Percentiles rank a stretch among this genome's conserved stretches.
Evolutionary conservation across 2,113 vertebrate species (phyloP).

Genomic region (Orthonyx spaldingii): DNA sequence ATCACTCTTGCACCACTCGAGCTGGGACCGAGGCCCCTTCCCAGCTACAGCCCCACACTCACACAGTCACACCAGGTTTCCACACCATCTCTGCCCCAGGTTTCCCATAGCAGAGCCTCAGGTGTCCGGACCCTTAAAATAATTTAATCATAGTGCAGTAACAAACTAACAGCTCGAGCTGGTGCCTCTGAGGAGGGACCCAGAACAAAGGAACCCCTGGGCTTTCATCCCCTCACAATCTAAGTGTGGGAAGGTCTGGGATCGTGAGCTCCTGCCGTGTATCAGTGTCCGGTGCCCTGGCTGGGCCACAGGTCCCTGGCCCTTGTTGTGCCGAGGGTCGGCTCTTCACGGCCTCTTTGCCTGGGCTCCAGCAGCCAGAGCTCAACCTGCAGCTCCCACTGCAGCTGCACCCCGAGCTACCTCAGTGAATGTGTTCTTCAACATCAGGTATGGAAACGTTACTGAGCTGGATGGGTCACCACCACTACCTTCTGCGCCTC

Average conservation of each 20-base stretch:
- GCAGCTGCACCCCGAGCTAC: not conserved
- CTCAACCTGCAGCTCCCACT: not conserved
- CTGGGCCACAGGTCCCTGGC: no score
- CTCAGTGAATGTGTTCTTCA: rapidly evolving
- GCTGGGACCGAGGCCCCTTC: not conserved
- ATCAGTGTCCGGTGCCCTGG: no score
- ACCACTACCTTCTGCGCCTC: no score
- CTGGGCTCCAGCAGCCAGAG: not conserved
- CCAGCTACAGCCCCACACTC: not conserved
- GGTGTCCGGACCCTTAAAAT: rapidly evolving
- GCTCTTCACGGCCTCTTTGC: not conserved
- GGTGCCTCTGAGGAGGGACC: not conserved
- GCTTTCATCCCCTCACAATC: not conserved
- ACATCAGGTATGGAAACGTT: not conserved
- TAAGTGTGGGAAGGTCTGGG: no score
- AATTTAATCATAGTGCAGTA: no score
- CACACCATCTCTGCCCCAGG: not conserved
- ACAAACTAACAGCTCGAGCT: not conserved
- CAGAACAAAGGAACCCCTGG: not conserved
- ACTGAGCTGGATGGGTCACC: not conserved
- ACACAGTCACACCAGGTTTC: not conserved
- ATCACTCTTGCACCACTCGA: not conserved
- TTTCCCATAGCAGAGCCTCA: not conserved
- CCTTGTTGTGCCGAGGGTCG: no score
- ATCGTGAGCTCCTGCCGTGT: no score